Percentiles rank a stretch among this genome's conserved stretches.
phyloP scores from a whole-genome alignment of 2,888 invertebrate species.

The Melolontha melolontha region DNA sequence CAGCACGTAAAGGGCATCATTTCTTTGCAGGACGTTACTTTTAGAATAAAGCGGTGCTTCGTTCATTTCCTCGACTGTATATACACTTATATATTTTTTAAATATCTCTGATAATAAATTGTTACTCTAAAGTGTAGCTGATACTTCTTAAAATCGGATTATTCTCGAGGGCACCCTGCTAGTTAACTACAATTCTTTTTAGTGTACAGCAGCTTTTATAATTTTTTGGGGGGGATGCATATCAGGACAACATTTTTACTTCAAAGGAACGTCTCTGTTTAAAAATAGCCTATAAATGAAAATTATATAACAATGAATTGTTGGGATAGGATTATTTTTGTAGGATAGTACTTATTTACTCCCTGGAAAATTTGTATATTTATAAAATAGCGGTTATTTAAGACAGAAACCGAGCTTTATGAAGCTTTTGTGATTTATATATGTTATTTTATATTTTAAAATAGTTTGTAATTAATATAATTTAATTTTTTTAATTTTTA shows the following conservation, averaged over 20 bases:
- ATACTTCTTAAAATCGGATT: constrained; percentile 27
- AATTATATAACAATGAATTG: constrained; percentile 20
- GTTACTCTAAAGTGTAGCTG: constrained; percentile 37
- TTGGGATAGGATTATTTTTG: not conserved
- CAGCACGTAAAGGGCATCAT: constrained; percentile 74
- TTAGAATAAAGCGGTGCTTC: constrained; percentile 77
- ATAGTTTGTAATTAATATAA: no score
- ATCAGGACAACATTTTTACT: constrained; percentile 45
- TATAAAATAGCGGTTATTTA: no score
- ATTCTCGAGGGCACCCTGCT: constrained; percentile 41
- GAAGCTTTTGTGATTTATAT: no score
- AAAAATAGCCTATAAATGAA: constrained; percentile 25
- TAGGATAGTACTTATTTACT: no score
- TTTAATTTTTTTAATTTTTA: no score
- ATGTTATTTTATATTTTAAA: no score
- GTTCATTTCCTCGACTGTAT: constrained; percentile 65
- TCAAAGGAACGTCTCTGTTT: constrained; percentile 26
- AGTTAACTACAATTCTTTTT: constrained; percentile 48
- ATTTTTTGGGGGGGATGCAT: constrained; percentile 45
- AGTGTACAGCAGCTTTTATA: constrained; percentile 49
- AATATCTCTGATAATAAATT: constrained; percentile 9
- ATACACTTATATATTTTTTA: constrained; percentile 16
- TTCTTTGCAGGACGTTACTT: constrained; percentile 76
- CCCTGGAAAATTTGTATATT: no score
- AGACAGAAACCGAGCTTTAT: no score